phyloP scores from a whole-genome alignment of 2,888 invertebrate genomes.

The Dromius quadrimaculatus region DNA sequence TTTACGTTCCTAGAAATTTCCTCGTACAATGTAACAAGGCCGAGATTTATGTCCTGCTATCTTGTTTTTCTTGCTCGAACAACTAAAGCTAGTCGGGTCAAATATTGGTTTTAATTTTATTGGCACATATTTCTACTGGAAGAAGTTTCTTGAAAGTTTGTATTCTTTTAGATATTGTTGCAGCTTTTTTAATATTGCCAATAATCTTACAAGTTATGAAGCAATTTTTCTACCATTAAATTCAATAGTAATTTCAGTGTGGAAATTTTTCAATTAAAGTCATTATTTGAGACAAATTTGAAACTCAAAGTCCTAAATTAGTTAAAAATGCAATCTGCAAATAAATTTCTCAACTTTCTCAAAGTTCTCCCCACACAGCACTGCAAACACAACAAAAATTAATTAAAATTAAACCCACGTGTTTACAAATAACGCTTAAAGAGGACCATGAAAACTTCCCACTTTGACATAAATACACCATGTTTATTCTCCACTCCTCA shows the following conservation, averaged over 20 bases:
- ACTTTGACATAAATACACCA: conserved; percentile 11
- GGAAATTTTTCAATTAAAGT: too few species aligned
- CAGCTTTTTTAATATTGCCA: conserved; percentile 14
- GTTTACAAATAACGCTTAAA: neutral
- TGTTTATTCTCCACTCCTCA: conserved; percentile 27
- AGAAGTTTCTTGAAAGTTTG: conserved; percentile 29
- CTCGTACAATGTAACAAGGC: conserved; percentile 2
- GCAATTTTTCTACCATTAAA: too few species aligned
- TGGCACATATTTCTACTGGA: conserved; percentile 13
- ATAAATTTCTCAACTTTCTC: too few species aligned
- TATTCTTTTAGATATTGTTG: conserved; percentile 9
- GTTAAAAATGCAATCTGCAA: too few species aligned
- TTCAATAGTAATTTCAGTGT: too few species aligned
- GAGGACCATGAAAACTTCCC: neutral
- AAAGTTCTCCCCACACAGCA: too few species aligned
- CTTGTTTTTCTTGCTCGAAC: conserved; percentile 14
- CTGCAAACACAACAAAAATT: too few species aligned
- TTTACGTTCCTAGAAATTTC: conserved; percentile 18
- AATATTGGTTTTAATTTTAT: conserved; percentile 34
- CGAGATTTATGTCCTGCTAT: conserved; percentile 28
- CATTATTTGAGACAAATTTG: too few species aligned
- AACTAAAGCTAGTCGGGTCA: conserved; percentile 29
- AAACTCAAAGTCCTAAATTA: too few species aligned
- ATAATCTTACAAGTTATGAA: too few species aligned
- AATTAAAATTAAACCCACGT: neutral